These are phyloP conservation scores for Falco punctatus DNA, from an alignment of 2,113 vertebrate species.

Conservation along the genomic window DNA sequence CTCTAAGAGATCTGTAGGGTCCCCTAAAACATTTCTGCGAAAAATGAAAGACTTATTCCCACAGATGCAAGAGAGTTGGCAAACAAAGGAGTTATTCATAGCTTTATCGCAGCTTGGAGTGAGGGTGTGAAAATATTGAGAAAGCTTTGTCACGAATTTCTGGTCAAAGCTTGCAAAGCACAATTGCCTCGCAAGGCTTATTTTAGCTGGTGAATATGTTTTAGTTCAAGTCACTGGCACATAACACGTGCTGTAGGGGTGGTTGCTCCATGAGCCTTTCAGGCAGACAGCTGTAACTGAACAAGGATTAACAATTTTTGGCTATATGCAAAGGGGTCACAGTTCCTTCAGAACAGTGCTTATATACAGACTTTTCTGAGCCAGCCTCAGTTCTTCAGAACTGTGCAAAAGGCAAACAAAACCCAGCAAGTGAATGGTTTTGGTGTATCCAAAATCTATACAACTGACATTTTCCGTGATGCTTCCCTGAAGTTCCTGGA, in stretches of 20 bases:
- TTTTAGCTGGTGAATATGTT: not conserved
- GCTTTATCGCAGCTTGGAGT: not conserved
- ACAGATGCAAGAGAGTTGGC: not conserved
- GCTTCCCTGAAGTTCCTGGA: not conserved
- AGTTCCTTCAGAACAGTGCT: not conserved
- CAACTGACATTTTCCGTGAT: not conserved
- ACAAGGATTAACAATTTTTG: not conserved
- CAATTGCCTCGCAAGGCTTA: not conserved
- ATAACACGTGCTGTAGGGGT: not conserved
- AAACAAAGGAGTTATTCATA: slow-evolving; percentile 27
- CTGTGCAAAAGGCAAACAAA: not conserved
- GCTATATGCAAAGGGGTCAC: not conserved
- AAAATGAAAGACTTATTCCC: not conserved
- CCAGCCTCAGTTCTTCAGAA: not conserved
- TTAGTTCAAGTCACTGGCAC: not conserved
- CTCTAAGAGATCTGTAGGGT: not conserved
- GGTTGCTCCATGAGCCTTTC: not conserved
- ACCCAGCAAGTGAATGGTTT: not conserved
- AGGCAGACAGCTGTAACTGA: not conserved
- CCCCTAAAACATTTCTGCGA: not conserved
- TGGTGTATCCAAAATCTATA: not conserved
- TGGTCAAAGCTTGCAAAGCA: slow-evolving; percentile 29
- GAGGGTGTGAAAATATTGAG: slow-evolving; percentile 27
- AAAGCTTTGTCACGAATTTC: slow-evolving; percentile 30
- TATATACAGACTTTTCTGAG: not conserved